Evolutionary conservation across 2,797 vertebrate genomes (phyloP).

Genomic region (Enteromius paludinosus): DNA sequence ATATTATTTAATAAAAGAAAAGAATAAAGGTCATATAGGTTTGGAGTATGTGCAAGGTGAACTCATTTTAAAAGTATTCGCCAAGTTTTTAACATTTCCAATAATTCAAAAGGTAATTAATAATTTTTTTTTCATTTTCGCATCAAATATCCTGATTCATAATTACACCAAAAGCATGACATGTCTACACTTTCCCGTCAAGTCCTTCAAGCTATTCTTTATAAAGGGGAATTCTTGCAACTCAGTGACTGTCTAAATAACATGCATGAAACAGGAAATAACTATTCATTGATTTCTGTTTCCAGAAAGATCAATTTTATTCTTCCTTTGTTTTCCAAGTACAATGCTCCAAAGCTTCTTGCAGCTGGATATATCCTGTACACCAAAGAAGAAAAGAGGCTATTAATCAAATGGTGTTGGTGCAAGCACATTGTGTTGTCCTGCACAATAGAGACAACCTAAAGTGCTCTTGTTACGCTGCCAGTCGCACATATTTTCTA

Average conservation of each 20-base stretch:
- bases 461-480: constrained; percentile 58
- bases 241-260: constrained; percentile 79
- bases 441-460: constrained; percentile 60
- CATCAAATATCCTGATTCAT: background rate
- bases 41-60: background rate
- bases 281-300: constrained; percentile 86
- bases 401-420: constrained; percentile 83
- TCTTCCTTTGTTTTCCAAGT: constrained; percentile 86
- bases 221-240: constrained; percentile 42
- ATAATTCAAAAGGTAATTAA: background rate
- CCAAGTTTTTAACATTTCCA: background rate
- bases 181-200: background rate
- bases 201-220: constrained; percentile 3
- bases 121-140: background rate
- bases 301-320: constrained; percentile 86
- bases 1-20: background rate
- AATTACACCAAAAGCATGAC: background rate
- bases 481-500: constrained; percentile 45
- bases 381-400: constrained; percentile 77
- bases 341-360: constrained; percentile 80
- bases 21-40: background rate
- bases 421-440: constrained; percentile 82
- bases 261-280: constrained; percentile 84
- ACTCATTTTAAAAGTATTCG: background rate
- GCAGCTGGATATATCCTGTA: constrained; percentile 82